These are phyloP conservation scores for Agapostemon virescens DNA, from an alignment of 2,888 invertebrate species.

Conservation along the genomic window DNA sequence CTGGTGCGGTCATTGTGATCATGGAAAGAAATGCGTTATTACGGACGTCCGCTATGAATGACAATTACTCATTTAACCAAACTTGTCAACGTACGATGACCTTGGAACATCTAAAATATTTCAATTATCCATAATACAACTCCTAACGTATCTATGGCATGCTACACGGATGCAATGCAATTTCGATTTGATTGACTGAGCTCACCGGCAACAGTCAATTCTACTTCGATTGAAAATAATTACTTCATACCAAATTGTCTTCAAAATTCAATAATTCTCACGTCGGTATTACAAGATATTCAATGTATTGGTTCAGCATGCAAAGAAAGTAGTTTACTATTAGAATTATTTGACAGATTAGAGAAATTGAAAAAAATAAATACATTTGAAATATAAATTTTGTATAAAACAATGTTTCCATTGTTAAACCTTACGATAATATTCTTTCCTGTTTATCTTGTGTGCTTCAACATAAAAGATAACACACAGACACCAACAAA, in stretches of 20 bases:
- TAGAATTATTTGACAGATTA: neutral
- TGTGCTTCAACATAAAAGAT: neutral
- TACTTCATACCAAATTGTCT: constrained; percentile 20
- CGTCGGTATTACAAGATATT: neutral
- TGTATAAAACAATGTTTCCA: neutral
- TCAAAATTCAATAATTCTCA: neutral
- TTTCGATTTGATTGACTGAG: neutral
- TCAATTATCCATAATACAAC: neutral
- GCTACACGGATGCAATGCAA: neutral
- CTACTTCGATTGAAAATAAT: constrained; percentile 31
- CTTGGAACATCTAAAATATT: neutral
- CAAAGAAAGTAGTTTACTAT: constrained; percentile 35
- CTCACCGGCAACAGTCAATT: neutral
- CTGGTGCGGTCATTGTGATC: neutral
- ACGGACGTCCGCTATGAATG: neutral
- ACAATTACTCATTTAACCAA: neutral
- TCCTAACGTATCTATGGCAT: neutral
- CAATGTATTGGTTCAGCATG: neutral
- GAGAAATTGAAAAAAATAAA: neutral
- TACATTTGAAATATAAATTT: neutral
- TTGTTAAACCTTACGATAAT: neutral
- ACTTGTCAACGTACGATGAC: neutral
- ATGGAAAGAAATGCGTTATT: neutral
- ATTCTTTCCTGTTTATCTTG: neutral
- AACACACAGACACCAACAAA: neutral